Evolutionary conservation across 2,888 invertebrate species (phyloP).

Genomic region (Mimas tiliae): DNA sequence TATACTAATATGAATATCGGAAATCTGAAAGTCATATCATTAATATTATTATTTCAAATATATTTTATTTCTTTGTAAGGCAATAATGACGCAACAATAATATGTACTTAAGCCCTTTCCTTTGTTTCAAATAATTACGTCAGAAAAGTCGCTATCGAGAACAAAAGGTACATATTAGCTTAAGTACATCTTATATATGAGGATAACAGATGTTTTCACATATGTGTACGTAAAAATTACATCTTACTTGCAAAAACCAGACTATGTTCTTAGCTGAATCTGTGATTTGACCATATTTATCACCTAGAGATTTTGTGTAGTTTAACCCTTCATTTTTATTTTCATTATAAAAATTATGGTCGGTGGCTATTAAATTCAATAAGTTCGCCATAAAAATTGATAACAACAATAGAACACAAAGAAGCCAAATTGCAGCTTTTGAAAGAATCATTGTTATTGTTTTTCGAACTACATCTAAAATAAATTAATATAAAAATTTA

Average conservation of each 20-base stretch:
- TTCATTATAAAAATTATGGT: constrained; percentile 74
- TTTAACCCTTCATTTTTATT: constrained; percentile 63
- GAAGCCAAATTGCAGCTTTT: constrained; percentile 85
- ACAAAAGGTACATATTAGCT: constrained; percentile 3
- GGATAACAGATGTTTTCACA: background rate
- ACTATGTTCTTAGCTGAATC: constrained; percentile 86
- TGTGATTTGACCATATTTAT: constrained; percentile 77
- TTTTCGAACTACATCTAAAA: constrained; percentile 41
- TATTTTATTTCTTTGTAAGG: background rate
- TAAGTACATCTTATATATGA: too few species aligned
- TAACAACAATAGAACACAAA: constrained; percentile 86
- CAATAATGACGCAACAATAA: background rate
- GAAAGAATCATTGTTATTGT: constrained; percentile 84
- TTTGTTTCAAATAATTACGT: constrained; percentile 15
- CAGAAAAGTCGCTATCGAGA: background rate
- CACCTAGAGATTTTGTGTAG: constrained; percentile 60
- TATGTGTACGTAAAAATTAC: background rate
- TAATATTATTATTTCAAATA: background rate
- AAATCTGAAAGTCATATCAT: constrained; percentile 84
- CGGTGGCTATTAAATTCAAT: constrained; percentile 87
- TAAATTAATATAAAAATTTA: too few species aligned
- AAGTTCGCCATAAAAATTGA: constrained; percentile 89
- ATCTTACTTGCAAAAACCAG: constrained; percentile 91
- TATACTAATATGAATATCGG: constrained; percentile 95
- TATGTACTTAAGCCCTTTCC: background rate